Percentiles rank a stretch among this genome's conserved stretches.
Evolutionary conservation across 2,797 vertebrate species (phyloP).

Genomic region (Crax fasciolata): DNA sequence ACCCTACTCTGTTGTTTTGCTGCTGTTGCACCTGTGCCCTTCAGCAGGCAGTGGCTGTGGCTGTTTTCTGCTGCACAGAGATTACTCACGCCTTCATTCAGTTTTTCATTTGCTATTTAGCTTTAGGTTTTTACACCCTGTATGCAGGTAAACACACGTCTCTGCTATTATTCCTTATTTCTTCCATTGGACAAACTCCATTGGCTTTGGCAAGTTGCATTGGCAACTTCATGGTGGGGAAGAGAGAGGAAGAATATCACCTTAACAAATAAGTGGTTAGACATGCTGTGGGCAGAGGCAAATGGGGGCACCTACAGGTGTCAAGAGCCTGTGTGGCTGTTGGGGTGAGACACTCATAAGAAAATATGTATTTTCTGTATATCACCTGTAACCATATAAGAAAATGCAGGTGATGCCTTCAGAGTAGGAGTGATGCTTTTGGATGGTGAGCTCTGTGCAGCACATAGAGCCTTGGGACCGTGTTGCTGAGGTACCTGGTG

Average conservation of each 20-base stretch:
- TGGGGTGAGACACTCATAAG: not conserved
- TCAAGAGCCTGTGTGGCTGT: conserved; percentile 38
- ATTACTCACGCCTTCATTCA: not conserved
- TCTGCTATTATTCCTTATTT: not conserved
- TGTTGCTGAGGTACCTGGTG: conserved; percentile 1
- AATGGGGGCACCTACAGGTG: not conserved
- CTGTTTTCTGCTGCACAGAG: not conserved
- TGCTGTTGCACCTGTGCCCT: conserved; percentile 26
- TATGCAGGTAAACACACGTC: not conserved
- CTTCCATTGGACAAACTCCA: not conserved
- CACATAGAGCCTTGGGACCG: not conserved
- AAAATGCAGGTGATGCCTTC: not conserved
- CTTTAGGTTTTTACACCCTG: not conserved
- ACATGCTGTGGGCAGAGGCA: not conserved
- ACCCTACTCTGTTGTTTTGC: not conserved
- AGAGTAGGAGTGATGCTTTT: conserved; percentile 11
- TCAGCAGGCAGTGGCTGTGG: not conserved
- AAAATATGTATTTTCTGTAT: too few species aligned
- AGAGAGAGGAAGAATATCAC: not conserved
- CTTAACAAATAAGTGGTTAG: not conserved
- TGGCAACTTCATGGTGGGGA: not conserved
- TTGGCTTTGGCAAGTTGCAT: not conserved
- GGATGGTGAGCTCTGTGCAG: not conserved
- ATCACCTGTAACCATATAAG: too few species aligned
- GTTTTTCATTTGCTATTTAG: not conserved